Evolutionary conservation across 2,888 invertebrate genomes (phyloP).

Genomic region (Andrena fulva): DNA sequence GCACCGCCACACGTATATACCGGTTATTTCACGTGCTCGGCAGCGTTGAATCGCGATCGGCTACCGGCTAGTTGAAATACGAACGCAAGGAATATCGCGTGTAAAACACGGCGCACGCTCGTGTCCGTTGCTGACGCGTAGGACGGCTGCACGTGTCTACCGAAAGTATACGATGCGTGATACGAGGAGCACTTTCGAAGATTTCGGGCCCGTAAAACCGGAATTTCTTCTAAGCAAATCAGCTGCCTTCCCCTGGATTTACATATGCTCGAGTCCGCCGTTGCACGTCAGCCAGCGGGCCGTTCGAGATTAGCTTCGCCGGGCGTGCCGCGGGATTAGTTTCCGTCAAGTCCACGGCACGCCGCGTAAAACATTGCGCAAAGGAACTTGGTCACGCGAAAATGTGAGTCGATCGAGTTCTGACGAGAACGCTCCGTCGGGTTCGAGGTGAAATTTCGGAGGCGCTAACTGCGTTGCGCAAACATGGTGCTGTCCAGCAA

Average conservation of each 20-base stretch:
- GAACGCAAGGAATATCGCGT: conserved; percentile 42
- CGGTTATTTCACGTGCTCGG: conserved; percentile 58
- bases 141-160: conserved; percentile 45
- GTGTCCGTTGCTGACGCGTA: conserved; percentile 47
- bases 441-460: conserved; percentile 8
- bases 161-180: conserved; percentile 48
- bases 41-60: conserved; percentile 54
- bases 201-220: conserved; percentile 32
- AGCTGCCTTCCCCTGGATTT: neutral
- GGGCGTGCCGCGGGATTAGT: neutral
- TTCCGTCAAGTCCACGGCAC: neutral
- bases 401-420: neutral
- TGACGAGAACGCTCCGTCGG: neutral
- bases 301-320: neutral
- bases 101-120: conserved; percentile 48
- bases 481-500: neutral
- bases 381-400: neutral
- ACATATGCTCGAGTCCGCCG: conserved; percentile 3
- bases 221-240: conserved; percentile 41
- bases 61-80: conserved; percentile 55
- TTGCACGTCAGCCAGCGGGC: neutral
- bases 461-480: neutral
- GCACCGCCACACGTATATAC: conserved; percentile 48
- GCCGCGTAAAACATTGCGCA: neutral
- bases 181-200: conserved; percentile 29